A percentile compares a stretch with the other conserved stretches of the same genome.
Evolutionary conservation across 2,113 vertebrate genomes (phyloP).

Genomic region (Porphyrio hochstetteri): DNA sequence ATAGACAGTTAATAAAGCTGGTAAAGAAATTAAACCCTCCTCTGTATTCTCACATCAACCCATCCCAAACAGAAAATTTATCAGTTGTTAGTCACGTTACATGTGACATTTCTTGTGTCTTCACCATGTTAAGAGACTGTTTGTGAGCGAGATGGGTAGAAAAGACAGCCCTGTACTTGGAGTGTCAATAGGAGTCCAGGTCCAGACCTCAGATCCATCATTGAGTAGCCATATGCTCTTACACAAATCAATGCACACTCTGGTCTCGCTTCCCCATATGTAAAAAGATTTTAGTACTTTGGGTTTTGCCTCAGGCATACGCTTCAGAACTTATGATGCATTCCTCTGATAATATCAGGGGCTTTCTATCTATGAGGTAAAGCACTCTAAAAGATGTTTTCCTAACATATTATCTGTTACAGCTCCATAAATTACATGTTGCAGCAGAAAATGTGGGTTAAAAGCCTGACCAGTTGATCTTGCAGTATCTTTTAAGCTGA

Average conservation of each 20-base stretch:
- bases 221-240: neutral
- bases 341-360: neutral
- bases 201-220: neutral
- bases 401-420: neutral
- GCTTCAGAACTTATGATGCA: neutral
- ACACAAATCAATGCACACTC: neutral
- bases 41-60: neutral
- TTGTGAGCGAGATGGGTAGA: neutral
- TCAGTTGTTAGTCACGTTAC: neutral
- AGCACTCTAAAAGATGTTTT: neutral
- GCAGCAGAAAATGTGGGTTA: neutral
- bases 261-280: neutral
- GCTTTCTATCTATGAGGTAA: neutral
- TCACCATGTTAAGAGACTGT: neutral
- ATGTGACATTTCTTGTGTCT: neutral
- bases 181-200: neutral
- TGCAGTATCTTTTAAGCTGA: neutral
- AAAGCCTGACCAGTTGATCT: neutral
- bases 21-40: neutral
- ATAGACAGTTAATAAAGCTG: neutral
- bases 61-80: neutral
- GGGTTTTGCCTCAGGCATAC: neutral
- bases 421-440: neutral
- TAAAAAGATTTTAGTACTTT: neutral
- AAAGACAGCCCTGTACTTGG: neutral